Base-by-base conservation (phyloP, 53 echinoderm and acorn worm species). In the Stichopus horrens region DNA sequence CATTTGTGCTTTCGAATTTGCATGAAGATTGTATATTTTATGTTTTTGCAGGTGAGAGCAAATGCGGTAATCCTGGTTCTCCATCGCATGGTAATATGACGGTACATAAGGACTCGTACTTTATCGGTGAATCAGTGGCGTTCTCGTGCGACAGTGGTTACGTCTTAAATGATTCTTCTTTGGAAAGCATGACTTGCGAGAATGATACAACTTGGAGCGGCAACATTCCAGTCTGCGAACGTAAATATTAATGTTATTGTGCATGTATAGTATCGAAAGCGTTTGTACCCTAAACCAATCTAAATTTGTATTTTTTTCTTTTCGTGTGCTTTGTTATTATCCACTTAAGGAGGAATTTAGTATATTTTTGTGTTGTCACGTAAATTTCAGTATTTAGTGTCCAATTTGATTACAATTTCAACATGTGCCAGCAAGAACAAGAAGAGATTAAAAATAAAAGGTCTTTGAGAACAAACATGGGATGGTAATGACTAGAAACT, bases 61-160 rank as follows among this genome's bases (percentile, higher is more conserved):
- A 37, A 58, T 83, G 84, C 59, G 84, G 84, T 22, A 23, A 83
- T 20, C 84, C 84, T 8, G 84, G 84, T 13, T 9, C 21, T n/a
- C 84, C 84, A 56, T 83, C 5, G 3, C 59, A 83, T 51, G 84
- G 84, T 11, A 60, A 83, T 20, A 4, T 83, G 21, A 22, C 66
- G 21, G 13, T 23, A 83, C 5, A 55, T 83, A 57, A 83, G 84
- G 84, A 20, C 4, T 20, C 60, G 8, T 83, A 83, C 23, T 4
- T 21, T 13, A 65, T 83, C 57, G 84, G 84, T 65, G 84, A 83
- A 20, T 56, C 66, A 20, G 59, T 58, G 9, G 14, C 19, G 8
- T 83, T 83, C 66, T 58, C 60, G 11, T 83, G 84, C 59, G 84
- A 83, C 23, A 22, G 16, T 51, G 84, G 84, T 13, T 83, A 83